Evolutionary conservation across 2,113 vertebrate species (phyloP).

Genomic region (Megalops atlanticus): DNA sequence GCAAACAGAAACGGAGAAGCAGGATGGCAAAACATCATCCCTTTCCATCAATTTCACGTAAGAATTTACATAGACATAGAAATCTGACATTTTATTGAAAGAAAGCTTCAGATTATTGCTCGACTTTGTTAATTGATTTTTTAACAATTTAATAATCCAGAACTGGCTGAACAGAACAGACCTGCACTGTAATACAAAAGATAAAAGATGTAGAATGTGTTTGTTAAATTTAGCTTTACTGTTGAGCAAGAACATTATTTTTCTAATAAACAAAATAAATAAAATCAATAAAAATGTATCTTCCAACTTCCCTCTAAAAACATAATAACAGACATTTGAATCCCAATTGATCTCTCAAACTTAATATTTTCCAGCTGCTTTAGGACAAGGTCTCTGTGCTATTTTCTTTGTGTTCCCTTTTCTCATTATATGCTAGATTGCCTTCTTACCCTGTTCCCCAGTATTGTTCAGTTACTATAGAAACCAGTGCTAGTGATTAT

Average conservation of each 20-base stretch:
- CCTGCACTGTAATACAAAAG: not conserved
- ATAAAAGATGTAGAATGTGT: not conserved
- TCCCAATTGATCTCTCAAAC: not conserved
- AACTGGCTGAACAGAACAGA: not conserved
- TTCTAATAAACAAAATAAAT: not conserved
- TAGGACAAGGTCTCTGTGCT: not conserved
- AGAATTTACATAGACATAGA: conserved; percentile 35
- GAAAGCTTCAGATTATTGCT: conserved; percentile 32
- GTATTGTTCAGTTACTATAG: conserved; percentile 46
- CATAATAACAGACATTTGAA: not conserved
- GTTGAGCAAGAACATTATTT: not conserved
- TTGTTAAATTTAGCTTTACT: not conserved
- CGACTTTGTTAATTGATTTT: conserved; percentile 46
- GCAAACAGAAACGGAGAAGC: not conserved
- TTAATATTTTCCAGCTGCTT: conserved; percentile 10
- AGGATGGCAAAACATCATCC: conserved; percentile 7
- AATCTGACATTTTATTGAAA: too few species aligned
- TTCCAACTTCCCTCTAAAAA: not conserved
- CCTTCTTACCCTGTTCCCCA: conserved; percentile 36
- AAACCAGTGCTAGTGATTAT: conserved; percentile 46
- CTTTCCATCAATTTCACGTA: conserved; percentile 26
- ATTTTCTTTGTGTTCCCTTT: conserved; percentile 26
- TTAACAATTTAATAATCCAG: conserved; percentile 37
- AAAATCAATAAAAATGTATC: not conserved
- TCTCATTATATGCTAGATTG: conserved; percentile 35